These are phyloP conservation scores for Cheirogaleus medius DNA, from an alignment of 2,113 vertebrate species.

Conservation along the genomic window DNA sequence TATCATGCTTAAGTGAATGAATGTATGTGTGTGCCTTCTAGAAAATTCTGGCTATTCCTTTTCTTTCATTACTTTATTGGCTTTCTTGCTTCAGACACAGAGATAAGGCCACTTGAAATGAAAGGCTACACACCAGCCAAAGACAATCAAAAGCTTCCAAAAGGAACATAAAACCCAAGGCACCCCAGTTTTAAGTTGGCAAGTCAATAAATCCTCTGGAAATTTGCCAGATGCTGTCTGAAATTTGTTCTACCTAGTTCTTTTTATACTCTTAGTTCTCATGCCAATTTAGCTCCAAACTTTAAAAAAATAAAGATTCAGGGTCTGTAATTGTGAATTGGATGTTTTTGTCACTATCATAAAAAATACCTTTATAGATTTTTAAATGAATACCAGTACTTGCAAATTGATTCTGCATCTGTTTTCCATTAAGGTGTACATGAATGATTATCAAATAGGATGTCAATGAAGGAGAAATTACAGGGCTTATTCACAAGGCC, in stretches of 20 bases:
- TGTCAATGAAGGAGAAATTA: constrained; percentile 58
- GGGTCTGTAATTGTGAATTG: not conserved
- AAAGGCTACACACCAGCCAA: not conserved
- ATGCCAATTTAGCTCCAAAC: constrained; percentile 14
- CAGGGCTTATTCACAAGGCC: constrained; percentile 67
- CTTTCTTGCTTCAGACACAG: not conserved
- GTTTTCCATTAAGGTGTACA: constrained; percentile 69
- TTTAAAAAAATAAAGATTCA: not conserved
- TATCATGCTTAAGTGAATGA: not conserved
- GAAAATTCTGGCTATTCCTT: constrained; percentile 19
- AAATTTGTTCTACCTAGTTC: not conserved
- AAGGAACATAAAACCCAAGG: not conserved
- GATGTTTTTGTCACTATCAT: constrained; percentile 57
- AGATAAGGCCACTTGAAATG: not conserved
- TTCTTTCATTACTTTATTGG: not conserved
- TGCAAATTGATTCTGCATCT: constrained; percentile 68
- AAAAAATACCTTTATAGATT: constrained; percentile 67
- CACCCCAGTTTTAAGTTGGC: not conserved
- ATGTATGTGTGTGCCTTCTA: not conserved
- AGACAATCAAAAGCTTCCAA: not conserved
- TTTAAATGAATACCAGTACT: constrained; percentile 72
- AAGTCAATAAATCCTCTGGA: not conserved
- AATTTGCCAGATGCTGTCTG: not conserved
- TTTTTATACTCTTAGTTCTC: not conserved
- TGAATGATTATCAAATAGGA: constrained; percentile 78